phyloP scores from a whole-genome alignment of 2,113 vertebrate species.

The Indri indri region DNA sequence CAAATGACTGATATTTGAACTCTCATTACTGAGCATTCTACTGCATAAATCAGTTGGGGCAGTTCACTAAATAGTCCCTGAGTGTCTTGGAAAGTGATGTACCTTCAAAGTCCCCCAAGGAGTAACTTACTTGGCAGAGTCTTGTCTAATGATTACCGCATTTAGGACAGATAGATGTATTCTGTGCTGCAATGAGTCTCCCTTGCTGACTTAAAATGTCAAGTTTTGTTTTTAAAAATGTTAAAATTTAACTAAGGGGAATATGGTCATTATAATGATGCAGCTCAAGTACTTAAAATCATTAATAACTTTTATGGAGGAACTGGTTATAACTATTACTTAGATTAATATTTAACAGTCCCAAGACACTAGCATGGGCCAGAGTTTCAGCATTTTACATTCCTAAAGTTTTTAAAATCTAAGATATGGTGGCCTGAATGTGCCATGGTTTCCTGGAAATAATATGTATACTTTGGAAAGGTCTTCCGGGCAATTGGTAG shows the following conservation, averaged over 20 bases:
- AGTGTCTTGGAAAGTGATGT: constrained; percentile 49
- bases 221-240: constrained; percentile 75
- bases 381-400: constrained; percentile 23
- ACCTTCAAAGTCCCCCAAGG: constrained; percentile 40
- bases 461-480: background rate
- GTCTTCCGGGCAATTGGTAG: background rate
- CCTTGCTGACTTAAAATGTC: constrained; percentile 68
- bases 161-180: constrained; percentile 61
- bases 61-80: constrained; percentile 40
- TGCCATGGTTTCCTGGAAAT: background rate
- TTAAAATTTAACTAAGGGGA: constrained; percentile 69
- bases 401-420: background rate
- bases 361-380: background rate
- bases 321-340: constrained; percentile 36
- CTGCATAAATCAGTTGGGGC: constrained; percentile 53
- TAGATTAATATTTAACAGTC: constrained; percentile 56
- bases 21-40: constrained; percentile 20
- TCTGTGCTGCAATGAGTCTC: constrained; percentile 41
- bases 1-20: constrained; percentile 58
- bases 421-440: background rate
- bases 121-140: constrained; percentile 58
- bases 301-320: constrained; percentile 63
- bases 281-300: constrained; percentile 42
- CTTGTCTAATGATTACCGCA: constrained; percentile 55
- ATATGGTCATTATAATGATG: constrained; percentile 61